Evolutionary conservation across 2,797 vertebrate species (phyloP).

Genomic region (Acridotheres tristis): DNA sequence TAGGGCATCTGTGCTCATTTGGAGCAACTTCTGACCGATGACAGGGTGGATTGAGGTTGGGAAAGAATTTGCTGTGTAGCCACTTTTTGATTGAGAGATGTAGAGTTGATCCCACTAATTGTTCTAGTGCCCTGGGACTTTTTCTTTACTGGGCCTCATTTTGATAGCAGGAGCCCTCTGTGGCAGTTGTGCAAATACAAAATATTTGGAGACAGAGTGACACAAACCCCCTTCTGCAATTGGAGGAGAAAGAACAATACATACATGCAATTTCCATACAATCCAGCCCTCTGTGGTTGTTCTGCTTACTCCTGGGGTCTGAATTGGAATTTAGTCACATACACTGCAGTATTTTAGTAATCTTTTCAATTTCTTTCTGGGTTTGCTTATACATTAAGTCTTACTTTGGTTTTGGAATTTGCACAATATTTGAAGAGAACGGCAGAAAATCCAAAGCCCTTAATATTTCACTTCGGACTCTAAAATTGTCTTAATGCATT

Average conservation of each 20-base stretch:
- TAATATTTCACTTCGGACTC: neutral
- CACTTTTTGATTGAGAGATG: neutral
- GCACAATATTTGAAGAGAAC: neutral
- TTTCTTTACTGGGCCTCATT: neutral
- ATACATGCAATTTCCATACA: neutral
- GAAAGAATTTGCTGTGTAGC: neutral
- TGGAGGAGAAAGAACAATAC: neutral
- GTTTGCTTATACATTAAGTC: neutral
- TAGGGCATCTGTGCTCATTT: neutral
- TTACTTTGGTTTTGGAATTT: neutral
- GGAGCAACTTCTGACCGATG: neutral
- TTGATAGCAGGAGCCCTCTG: neutral
- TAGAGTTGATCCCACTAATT: neutral
- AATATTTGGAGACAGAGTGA: neutral
- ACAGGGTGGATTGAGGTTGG: neutral
- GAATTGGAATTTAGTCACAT: neutral
- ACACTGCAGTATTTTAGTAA: neutral
- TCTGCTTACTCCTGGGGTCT: neutral
- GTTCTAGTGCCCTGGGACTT: neutral
- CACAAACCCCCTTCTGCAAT: neutral
- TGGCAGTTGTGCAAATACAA: neutral
- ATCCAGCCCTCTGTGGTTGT: neutral
- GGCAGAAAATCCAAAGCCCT: neutral
- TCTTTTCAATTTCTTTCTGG: neutral
- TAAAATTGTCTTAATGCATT: neutral